A percentile compares a stretch with the other conserved stretches of the same genome.
Conservation (phyloP, 2,113 vertebrate species). For the Montifringilla adamsi region DNA sequence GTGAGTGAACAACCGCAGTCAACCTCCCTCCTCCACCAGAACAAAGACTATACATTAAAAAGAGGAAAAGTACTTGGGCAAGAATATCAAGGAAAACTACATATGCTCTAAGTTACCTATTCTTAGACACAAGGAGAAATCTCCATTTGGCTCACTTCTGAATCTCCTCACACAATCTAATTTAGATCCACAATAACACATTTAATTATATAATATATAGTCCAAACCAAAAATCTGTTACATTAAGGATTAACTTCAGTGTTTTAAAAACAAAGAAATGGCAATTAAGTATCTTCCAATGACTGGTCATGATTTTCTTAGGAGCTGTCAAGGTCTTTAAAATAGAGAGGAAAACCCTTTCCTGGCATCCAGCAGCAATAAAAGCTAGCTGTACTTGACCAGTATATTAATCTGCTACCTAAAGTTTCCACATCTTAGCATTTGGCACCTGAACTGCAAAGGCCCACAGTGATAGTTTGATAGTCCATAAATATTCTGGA, state of each 20-base stretch:
- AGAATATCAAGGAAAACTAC: not conserved
- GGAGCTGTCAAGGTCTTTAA: not conserved
- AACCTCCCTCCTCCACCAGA: not conserved
- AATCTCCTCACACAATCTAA: not conserved
- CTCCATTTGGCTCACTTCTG: not conserved
- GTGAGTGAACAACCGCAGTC: not conserved
- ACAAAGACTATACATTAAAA: not conserved
- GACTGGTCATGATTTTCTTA: not conserved
- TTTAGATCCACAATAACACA: not conserved
- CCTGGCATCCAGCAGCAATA: not conserved
- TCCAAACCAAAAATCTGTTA: not conserved
- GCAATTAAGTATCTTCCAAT: not conserved
- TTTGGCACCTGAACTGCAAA: not conserved
- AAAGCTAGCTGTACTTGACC: not conserved
- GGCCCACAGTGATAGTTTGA: not conserved
- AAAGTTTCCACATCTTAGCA: not conserved
- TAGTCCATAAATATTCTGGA: not conserved
- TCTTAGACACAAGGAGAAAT: not conserved
- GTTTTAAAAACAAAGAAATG: not conserved
- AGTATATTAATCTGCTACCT: not conserved
- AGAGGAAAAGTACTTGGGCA: not conserved
- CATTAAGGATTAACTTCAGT: not conserved
- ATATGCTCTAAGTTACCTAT: fast-evolving
- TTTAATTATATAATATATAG: not conserved
- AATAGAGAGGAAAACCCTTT: not conserved